phyloP scores from a whole-genome alignment of 92 coral and sea anemone genomes.

The Zoanthus sansibaricus region DNA sequence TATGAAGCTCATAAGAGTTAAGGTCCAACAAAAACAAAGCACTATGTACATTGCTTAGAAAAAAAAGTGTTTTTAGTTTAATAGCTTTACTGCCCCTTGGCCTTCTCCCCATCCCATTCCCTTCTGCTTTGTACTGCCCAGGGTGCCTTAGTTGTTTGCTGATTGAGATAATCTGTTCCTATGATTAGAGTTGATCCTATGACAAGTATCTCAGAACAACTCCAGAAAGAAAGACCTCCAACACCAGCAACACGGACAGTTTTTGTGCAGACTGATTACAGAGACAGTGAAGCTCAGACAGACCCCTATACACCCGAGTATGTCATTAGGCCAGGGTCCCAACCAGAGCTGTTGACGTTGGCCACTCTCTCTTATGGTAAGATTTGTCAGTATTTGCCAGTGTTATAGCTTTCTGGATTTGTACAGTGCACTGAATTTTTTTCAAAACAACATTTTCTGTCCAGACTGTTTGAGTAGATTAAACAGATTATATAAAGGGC shows the following conservation, averaged over 20 bases:
- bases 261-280: slow-evolving; percentile 95
- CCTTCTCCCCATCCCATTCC: too few species aligned
- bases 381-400: not conserved
- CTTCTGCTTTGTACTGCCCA: not conserved
- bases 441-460: not conserved
- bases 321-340: slow-evolving; percentile 96
- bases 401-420: too few species aligned
- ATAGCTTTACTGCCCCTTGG: too few species aligned
- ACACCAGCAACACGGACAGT: slow-evolving; percentile 98
- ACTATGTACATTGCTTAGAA: too few species aligned
- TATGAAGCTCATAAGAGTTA: too few species aligned
- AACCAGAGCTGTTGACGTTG: slow-evolving; percentile 93
- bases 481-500: too few species aligned
- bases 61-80: too few species aligned
- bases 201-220: slow-evolving; percentile 63
- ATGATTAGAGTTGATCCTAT: slow-evolving; percentile 74
- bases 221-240: slow-evolving; percentile 78
- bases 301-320: slow-evolving; percentile 99
- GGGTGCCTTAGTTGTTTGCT: not conserved
- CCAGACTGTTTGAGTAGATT: too few species aligned
- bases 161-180: not conserved
- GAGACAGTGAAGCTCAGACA: slow-evolving; percentile 98
- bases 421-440: not conserved
- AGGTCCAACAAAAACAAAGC: too few species aligned
- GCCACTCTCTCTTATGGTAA: slow-evolving; percentile 95